Conservation (phyloP, 2,113 vertebrate species). For the Tragelaphus scriptus region DNA sequence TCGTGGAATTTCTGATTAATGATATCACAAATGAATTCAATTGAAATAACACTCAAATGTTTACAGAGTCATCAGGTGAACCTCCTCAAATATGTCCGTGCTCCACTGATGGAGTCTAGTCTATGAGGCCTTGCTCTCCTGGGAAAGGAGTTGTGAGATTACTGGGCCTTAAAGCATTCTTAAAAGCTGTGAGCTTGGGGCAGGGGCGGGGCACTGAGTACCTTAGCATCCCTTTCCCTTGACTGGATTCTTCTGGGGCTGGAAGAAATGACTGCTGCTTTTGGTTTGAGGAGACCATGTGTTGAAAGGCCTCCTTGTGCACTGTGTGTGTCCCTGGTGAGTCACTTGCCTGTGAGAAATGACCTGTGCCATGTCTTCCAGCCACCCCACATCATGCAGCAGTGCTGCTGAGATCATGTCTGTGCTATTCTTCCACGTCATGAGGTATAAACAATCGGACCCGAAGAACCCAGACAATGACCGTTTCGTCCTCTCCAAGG, state of each 20-base stretch:
- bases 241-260: neutral
- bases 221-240: neutral
- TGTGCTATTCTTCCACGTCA: slow-evolving; percentile 88
- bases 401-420: slow-evolving; percentile 89
- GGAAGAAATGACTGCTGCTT: neutral
- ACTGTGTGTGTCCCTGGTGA: neutral
- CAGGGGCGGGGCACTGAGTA: neutral
- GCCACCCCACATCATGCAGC: slow-evolving; percentile 87
- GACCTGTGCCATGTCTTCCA: slow-evolving; percentile 72
- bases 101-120: neutral
- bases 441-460: slow-evolving; percentile 85
- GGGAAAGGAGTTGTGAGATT: neutral
- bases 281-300: neutral
- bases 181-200: neutral
- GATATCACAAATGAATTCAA: neutral
- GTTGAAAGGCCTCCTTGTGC: neutral
- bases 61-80: neutral
- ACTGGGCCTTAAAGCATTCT: neutral
- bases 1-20: neutral
- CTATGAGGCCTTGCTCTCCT: neutral
- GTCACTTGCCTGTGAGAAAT: neutral
- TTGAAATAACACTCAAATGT: neutral
- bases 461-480: slow-evolving; percentile 85
- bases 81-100: neutral
- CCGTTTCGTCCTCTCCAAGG: slow-evolving; percentile 90